phyloP scores from a whole-genome alignment of 2,113 vertebrate species.

The Aphyosemion australe region DNA sequence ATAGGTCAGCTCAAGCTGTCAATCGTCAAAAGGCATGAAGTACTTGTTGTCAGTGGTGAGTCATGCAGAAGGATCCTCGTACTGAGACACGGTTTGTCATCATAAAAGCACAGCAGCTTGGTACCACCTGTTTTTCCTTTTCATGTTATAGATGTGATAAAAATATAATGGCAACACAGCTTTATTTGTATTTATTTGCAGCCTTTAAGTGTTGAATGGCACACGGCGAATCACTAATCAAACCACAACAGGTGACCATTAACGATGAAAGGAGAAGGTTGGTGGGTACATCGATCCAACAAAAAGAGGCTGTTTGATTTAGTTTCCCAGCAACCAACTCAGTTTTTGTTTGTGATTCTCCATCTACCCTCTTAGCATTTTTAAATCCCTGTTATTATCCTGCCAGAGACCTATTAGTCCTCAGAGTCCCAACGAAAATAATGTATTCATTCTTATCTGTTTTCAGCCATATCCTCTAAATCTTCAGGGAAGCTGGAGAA shows the following conservation, averaged over 20 bases:
- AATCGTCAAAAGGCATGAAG: slow-evolving; percentile 53
- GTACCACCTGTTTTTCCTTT: neutral
- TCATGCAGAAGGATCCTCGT: slow-evolving; percentile 4
- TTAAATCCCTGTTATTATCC: slow-evolving; percentile 32
- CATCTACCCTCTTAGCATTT: slow-evolving; percentile 24
- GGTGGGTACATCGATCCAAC: slow-evolving; percentile 25
- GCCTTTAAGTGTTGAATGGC: neutral
- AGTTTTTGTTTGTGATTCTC: slow-evolving; percentile 23
- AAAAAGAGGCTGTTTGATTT: slow-evolving; percentile 39
- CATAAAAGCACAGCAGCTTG: neutral
- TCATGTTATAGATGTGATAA: neutral
- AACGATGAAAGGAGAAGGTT: slow-evolving; percentile 2
- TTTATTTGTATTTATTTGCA: neutral
- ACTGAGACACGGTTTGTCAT: slow-evolving; percentile 5
- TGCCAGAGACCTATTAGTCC: slow-evolving; percentile 12
- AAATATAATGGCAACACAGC: neutral
- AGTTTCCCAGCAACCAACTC: slow-evolving; percentile 45
- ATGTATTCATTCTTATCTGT: neutral
- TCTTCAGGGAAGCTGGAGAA: too few relatives aligned
- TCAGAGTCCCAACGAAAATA: neutral
- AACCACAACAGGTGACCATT: neutral
- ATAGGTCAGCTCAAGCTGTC: slow-evolving; percentile 77
- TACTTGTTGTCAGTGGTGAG: slow-evolving; percentile 71
- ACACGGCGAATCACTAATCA: slow-evolving; percentile 9
- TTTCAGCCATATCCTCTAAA: neutral